Conservation (phyloP, 1,140 invertebrate species). For the Bombyx mandarina region DNA sequence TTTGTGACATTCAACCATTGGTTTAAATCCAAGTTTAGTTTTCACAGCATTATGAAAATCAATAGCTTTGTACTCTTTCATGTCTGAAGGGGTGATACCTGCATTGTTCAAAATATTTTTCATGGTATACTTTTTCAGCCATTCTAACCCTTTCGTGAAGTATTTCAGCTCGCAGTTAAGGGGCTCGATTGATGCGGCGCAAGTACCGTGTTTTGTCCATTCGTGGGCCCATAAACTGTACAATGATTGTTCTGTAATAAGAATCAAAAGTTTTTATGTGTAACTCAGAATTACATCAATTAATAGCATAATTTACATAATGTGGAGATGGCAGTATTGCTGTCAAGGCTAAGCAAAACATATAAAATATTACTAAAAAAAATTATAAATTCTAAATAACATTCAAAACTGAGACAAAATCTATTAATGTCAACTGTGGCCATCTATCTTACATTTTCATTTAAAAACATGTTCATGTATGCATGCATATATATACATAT, state of each 20-base stretch:
- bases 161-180: slow-evolving; percentile 81
- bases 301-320: too few relatives aligned
- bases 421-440: too few relatives aligned
- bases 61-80: slow-evolving; percentile 70
- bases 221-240: slow-evolving; percentile 85
- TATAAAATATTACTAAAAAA: too few relatives aligned
- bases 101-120: slow-evolving; percentile 71
- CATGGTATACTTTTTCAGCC: slow-evolving; percentile 77
- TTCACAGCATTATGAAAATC: slow-evolving; percentile 74
- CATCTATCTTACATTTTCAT: too few relatives aligned
- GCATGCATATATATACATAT: too few relatives aligned
- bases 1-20: slow-evolving; percentile 74
- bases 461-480: too few relatives aligned
- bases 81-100: slow-evolving; percentile 73
- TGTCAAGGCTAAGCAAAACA: too few relatives aligned
- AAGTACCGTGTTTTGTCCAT: slow-evolving; percentile 90
- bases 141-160: slow-evolving; percentile 77
- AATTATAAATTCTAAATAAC: too few relatives aligned
- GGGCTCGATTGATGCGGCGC: slow-evolving; percentile 74
- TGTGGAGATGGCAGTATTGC: too few relatives aligned
- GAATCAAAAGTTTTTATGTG: neutral
- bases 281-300: too few relatives aligned
- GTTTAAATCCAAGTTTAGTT: slow-evolving; percentile 70
- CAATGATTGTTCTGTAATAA: slow-evolving; percentile 57
- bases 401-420: too few relatives aligned